These are phyloP conservation scores for Pampus argenteus DNA, from an alignment of 2,797 vertebrate genomes.

Conservation along the genomic window DNA sequence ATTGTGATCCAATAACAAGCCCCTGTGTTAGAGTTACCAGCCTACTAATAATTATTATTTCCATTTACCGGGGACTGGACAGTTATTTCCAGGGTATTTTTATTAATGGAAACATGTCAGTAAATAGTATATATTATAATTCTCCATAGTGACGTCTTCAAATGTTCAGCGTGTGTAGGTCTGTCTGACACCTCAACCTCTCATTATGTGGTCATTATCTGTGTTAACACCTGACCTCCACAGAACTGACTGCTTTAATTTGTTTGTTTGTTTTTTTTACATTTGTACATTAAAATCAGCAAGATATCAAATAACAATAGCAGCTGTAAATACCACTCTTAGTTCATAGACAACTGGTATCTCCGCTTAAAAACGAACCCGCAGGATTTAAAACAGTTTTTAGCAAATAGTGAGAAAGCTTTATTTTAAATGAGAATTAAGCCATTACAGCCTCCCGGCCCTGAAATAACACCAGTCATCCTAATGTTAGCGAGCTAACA, in stretches of 20 bases:
- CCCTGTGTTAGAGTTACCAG: too few relatives aligned
- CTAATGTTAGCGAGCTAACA: constrained; percentile 30
- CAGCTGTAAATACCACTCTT: neutral
- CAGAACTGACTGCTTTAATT: neutral
- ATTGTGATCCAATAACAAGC: too few relatives aligned
- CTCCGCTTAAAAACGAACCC: fast-evolving
- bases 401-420: neutral
- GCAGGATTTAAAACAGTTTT: fast-evolving
- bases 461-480: constrained; percentile 8
- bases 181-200: too few relatives aligned
- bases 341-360: fast-evolving
- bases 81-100: too few relatives aligned
- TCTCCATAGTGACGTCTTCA: too few relatives aligned
- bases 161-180: too few relatives aligned
- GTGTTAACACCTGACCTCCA: neutral
- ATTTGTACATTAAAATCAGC: constrained; percentile 2
- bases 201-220: neutral
- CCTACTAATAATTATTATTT: too few relatives aligned
- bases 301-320: constrained; percentile 9
- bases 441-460: neutral
- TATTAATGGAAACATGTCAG: too few relatives aligned
- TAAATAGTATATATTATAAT: too few relatives aligned
- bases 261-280: too few relatives aligned
- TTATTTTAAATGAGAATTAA: neutral
- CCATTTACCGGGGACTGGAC: too few relatives aligned